Percentiles rank a stretch among this genome's conserved stretches.
Conservation (phyloP, 2,797 vertebrate genomes). For the Stomatorhinus walkeri region DNA sequence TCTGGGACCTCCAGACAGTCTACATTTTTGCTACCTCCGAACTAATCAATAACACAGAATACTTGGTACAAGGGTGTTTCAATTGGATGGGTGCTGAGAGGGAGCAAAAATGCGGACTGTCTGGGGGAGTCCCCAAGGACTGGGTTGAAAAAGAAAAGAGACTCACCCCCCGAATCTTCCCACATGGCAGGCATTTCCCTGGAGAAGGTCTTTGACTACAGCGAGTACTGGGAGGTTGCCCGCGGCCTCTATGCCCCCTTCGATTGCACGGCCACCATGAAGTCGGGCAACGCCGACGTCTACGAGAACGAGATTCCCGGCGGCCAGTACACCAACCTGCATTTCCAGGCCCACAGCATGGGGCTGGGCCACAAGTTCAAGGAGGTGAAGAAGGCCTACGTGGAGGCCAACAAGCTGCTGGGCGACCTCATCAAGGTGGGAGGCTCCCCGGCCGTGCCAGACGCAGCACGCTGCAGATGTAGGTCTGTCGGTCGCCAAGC, state of each 20-base stretch:
- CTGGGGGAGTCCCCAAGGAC: not conserved
- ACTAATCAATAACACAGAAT: not conserved
- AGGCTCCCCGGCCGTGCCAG: not conserved
- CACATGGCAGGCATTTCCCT: conserved; percentile 70
- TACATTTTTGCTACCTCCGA: not conserved
- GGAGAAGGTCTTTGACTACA: conserved; percentile 92
- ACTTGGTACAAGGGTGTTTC: not conserved
- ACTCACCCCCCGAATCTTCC: not conserved
- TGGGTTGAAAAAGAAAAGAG: not conserved
- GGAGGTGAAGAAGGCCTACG: conserved; percentile 90
- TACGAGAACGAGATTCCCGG: conserved; percentile 97
- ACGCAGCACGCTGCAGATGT: not conserved
- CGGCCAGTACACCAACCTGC: conserved; percentile 95
- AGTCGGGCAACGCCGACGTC: conserved; percentile 88
- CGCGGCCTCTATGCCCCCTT: conserved; percentile 85
- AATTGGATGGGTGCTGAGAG: not conserved
- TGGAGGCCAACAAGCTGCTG: conserved; percentile 86
- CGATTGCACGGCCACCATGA: conserved; percentile 98
- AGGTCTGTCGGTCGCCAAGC: not conserved
- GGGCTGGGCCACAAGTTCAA: conserved; percentile 95
- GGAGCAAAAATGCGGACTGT: not conserved
- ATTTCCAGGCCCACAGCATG: conserved; percentile 93
- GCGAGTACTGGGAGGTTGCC: conserved; percentile 91
- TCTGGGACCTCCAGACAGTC: not conserved
- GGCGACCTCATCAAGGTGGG: conserved; percentile 95